These are phyloP conservation scores for Sphaerophoria rueppellii DNA, from an alignment of 2,888 invertebrate genomes.

Conservation along the genomic window DNA sequence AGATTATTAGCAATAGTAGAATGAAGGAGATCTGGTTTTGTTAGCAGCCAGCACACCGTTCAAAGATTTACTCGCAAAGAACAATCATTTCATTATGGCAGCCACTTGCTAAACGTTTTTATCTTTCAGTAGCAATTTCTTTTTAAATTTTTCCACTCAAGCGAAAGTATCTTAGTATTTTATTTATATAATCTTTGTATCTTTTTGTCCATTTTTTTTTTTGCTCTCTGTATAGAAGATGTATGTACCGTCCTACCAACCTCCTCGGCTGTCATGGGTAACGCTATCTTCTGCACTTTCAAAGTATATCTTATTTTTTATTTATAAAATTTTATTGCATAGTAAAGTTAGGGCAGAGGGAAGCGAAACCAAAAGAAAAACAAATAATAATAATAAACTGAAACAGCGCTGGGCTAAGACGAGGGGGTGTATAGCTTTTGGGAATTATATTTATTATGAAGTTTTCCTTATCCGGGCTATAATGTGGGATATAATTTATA, in stretches of 20 bases:
- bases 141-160: slow-evolving; percentile 58
- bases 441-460: slow-evolving; percentile 67
- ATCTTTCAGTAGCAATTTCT: slow-evolving; percentile 66
- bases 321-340: slow-evolving; percentile 65
- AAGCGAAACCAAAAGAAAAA: slow-evolving; percentile 16
- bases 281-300: not conserved
- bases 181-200: slow-evolving; percentile 47
- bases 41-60: slow-evolving; percentile 37
- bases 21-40: slow-evolving; percentile 39
- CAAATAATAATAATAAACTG: slow-evolving; percentile 30
- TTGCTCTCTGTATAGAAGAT: not conserved
- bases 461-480: slow-evolving; percentile 51
- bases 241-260: no score
- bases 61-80: slow-evolving; percentile 53
- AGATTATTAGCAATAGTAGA: slow-evolving; percentile 22
- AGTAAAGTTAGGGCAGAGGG: slow-evolving; percentile 29
- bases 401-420: not conserved
- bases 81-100: slow-evolving; percentile 69
- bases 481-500: slow-evolving; percentile 39
- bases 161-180: slow-evolving; percentile 56
- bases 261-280: not conserved
- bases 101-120: slow-evolving; percentile 70
- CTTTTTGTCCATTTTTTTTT: slow-evolving; percentile 27
- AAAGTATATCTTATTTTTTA: slow-evolving; percentile 50
- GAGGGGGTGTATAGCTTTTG: slow-evolving; percentile 42